Evolutionary conservation across 2,797 vertebrate genomes (phyloP), one percentile per base, ranked within the genome.

Genomic region (Anisognathus igniventris): DNA sequence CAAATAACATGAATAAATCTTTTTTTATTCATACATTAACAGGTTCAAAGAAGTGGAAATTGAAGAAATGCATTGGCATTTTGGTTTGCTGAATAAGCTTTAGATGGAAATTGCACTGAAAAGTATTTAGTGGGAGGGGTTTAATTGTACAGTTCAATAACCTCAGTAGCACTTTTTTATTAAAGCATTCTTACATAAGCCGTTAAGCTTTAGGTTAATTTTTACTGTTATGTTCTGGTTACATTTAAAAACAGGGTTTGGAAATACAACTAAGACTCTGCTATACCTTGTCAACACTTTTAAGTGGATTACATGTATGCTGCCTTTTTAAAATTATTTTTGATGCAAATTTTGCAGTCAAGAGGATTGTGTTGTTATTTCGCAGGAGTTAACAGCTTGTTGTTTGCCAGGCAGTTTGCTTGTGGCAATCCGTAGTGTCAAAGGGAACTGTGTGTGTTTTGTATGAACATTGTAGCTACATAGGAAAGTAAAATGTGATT

Each of bases 81-180:
- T 99, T 98, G 98, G 98, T 98, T 98, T 99, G 98, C 99, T 99
- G 99, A 99, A 99, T 99, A 99, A 99, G 99, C 99, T 98, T 96
- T 97, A 98, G 98, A 98, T 98, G 97, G 97, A 97, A 98, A 98
- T 98, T 98, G 98, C 97, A 95, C 92, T 95, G 97, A 96, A 97
- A 97, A 96, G 92, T 96, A 97, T 97, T 86, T 96, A 96, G 95
- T 97, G 95, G 98, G 98, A 97, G 98, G 97, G 94, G 97, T 97
- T 97, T 97, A 94, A 97, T 97, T 97, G 97, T 96, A 96, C 97
- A 97, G 96, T 96, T 97, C 97, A 97, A 95, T 98, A 97, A 97
- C 95, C 97, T 94, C 92, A 81, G 96, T 65, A 93, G 89, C 97
- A 89, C 95, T 96, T 97, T 92, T 98, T 97, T 98, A 98, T 96